Conservation (phyloP, 1,140 invertebrate genomes). For the Drosophila kanapiae region DNA sequence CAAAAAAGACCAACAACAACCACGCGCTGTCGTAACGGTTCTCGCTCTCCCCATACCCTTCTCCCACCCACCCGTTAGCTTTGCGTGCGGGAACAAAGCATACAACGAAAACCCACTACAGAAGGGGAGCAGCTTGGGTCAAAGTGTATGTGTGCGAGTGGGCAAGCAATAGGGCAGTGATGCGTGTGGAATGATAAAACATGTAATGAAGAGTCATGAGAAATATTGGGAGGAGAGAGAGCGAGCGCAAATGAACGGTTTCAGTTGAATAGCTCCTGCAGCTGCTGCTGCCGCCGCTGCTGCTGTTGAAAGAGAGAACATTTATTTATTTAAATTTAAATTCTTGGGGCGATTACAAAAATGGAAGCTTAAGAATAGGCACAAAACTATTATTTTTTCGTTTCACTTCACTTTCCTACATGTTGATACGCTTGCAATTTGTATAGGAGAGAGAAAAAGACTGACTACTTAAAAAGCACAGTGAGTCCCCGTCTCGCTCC, state of each 20-base stretch:
- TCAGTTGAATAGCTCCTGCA: slow-evolving; percentile 40
- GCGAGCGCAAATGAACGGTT: slow-evolving; percentile 27
- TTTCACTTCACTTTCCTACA: slow-evolving; percentile 30
- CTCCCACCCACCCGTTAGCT: slow-evolving; percentile 22
- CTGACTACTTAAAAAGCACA: slow-evolving; percentile 84
- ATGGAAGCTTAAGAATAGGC: slow-evolving; percentile 63
- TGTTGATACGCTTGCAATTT: slow-evolving; percentile 85
- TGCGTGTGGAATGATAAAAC: slow-evolving; percentile 52
- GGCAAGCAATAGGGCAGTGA: slow-evolving; percentile 55
- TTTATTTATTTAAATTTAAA: slow-evolving; percentile 64
- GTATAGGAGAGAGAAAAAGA: slow-evolving; percentile 86
- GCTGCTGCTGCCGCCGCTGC: slow-evolving; percentile 1
- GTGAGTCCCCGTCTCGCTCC: slow-evolving; percentile 85
- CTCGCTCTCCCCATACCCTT: slow-evolving; percentile 22
- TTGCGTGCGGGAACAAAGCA: slow-evolving; percentile 58
- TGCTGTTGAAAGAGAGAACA: slow-evolving; percentile 40
- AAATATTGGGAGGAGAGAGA: slow-evolving; percentile 53
- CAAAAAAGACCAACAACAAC: slow-evolving; percentile 49
- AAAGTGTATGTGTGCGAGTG: slow-evolving; percentile 57
- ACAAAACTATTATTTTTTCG: slow-evolving; percentile 39
- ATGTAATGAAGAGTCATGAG: slow-evolving; percentile 52
- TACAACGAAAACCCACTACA: slow-evolving; percentile 43
- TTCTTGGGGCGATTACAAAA: slow-evolving; percentile 55
- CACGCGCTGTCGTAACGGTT: slow-evolving; percentile 74
- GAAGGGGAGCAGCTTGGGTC: slow-evolving; percentile 46